These are phyloP conservation scores for Nemoura dubitans DNA, from an alignment of 2,888 invertebrate genomes.

Conservation along the genomic window DNA sequence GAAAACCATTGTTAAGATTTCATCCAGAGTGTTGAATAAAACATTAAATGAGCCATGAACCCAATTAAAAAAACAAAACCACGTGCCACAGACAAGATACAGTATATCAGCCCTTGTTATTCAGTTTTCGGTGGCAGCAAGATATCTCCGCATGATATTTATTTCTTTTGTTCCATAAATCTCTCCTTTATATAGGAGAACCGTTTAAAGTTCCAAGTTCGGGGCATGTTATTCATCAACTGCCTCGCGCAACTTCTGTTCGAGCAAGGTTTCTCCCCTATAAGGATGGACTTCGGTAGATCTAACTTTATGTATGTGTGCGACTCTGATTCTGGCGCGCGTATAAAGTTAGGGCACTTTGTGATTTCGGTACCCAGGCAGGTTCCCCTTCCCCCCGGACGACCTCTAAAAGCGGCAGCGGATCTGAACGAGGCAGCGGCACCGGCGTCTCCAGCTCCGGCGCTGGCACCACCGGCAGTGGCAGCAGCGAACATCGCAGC, in stretches of 20 bases:
- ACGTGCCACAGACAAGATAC: no score
- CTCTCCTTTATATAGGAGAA: not conserved
- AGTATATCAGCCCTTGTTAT: not conserved
- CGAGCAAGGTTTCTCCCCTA: not conserved
- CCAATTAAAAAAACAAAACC: no score
- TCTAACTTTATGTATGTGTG: conserved; percentile 12
- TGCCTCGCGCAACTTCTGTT: not conserved
- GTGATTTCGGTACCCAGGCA: not conserved
- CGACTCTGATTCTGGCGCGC: not conserved
- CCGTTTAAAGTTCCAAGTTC: not conserved
- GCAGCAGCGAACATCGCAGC: not conserved
- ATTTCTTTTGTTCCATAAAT: not conserved
- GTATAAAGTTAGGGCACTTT: conserved; percentile 7
- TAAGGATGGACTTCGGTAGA: not conserved
- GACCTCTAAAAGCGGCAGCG: not conserved
- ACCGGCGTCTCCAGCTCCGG: not conserved
- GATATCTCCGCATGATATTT: not conserved
- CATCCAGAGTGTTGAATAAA: no score
- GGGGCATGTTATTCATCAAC: not conserved
- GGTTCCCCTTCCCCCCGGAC: not conserved
- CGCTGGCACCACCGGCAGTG: not conserved
- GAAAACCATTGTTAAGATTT: no score
- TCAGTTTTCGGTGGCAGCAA: not conserved
- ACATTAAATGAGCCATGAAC: no score
- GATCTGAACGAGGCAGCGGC: not conserved